A percentile compares a stretch with the other conserved stretches of the same genome.
phyloP scores from a whole-genome alignment of 2,797 vertebrate species.

The Oreochromis mossambicus region DNA sequence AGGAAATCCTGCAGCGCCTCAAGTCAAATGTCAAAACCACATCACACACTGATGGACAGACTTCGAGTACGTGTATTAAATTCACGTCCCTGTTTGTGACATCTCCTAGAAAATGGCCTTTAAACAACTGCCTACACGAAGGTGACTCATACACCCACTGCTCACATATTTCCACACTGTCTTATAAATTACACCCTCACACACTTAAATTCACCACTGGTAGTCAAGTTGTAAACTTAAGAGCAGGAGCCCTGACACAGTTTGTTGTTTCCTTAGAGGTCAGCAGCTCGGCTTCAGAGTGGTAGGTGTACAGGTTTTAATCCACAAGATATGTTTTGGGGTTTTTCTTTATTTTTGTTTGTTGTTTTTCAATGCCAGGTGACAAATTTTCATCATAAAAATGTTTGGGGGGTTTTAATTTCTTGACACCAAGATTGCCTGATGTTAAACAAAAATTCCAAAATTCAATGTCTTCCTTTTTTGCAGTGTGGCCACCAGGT shows the following conservation, averaged over 20 bases:
- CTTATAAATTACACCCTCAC: conserved; percentile 43
- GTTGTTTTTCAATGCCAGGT: background rate
- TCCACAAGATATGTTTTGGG: background rate
- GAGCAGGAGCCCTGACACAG: background rate
- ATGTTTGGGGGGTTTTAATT: background rate
- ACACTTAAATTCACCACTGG: conserved; percentile 19
- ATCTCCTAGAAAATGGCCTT: conserved; percentile 56
- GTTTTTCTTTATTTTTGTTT: background rate
- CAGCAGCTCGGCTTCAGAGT: background rate
- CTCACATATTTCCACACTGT: conserved; percentile 54
- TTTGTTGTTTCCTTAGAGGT: background rate
- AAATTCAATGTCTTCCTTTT: background rate
- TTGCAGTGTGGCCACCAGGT: background rate
- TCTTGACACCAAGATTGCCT: background rate
- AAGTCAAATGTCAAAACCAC: conserved; percentile 15
- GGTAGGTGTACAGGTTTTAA: background rate
- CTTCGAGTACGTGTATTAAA: background rate
- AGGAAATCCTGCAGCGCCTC: conserved; percentile 22
- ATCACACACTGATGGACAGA: background rate
- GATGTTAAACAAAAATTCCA: background rate
- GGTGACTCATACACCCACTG: conserved; percentile 62
- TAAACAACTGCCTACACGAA: conserved; percentile 59
- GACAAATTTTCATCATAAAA: background rate
- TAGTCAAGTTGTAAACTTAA: conserved; percentile 20
- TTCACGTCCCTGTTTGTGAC: conserved; percentile 38